Base-by-base conservation (phyloP, 2,797 vertebrate genomes). In the Heterohyrax brucei region DNA sequence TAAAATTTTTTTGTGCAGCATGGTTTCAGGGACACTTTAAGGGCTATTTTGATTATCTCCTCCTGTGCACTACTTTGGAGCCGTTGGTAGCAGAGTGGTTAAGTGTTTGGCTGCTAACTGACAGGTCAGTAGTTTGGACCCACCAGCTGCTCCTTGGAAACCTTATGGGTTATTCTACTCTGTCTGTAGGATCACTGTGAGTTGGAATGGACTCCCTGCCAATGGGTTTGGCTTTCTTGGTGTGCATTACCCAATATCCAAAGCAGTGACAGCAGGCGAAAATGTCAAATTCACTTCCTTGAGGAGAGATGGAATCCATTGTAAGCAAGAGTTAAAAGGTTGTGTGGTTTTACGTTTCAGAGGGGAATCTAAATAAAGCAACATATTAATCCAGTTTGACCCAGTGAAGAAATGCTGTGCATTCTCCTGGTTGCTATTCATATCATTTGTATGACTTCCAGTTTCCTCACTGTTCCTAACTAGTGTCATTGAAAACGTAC, bases 331-430 rank as follows among this genome's bases (percentile, higher is more conserved):
- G 24, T 48, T 93, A 75, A 95, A 95, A 93, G 92, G 87, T 92
- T 93, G 75, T 80, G 89, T 86, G 91, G 78, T 88, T 94, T 97
- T 98, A 78, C 79, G 92, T 97, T 97, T 97, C 97, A 95, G 92
- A 97, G 97, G 97, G 3, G 95, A 97, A 59, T 92, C 98, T 98
- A 98, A 98, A 98, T 98, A 98, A 98, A 98, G 98, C 95, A 98
- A 79, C 89, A 4, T 92, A 96, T 97, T 96, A 97, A 98, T 98
- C 97, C 95, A 95, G 96, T 96, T 96, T 98, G 97, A 97, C 98
- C 26, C 79, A 95, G 97, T 97, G 97, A 96, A 96, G 97, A 98
- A 96, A 95, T 85, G 92, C 93, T 53, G 97, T 89, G 59, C 95
- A 78, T 96, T 97, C 96, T 97, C 92, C 94, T 94, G 50, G 95